Base-by-base conservation (phyloP, 2,888 invertebrate species). In the Yponomeuta cagnagella region DNA sequence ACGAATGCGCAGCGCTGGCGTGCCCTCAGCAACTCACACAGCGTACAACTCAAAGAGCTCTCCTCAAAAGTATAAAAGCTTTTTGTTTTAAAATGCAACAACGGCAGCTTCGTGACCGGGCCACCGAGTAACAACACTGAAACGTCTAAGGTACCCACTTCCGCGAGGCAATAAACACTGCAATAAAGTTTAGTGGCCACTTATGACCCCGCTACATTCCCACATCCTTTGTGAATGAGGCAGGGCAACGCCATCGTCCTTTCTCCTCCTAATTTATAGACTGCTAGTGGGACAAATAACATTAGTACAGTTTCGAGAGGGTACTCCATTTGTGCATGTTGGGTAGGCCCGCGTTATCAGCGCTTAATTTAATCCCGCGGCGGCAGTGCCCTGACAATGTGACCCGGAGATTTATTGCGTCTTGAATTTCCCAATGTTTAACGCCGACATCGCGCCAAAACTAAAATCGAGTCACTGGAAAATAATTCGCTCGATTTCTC, bases 171-270 rank as follows among this genome's bases (percentile, higher is more conserved):
- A 83, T 88, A 88, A 88, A 88, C 87, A 86, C 82, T 80, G 86
- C 83, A 85, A 87, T 88, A 87, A 87, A 87, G 81, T 87, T 88
- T 87, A 87, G 86, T 86, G 79, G 82, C 83, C 86, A 86, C 87
- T 88, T 85, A 86, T 83, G 84, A 82, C 80, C 77, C 75, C 76
- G 78, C 52, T 75, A 75, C 76, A 74, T 73, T 74, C 77, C 77
- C 76, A 43, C 67, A 30, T 68, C 71, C 68, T 52, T 48, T 37
- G 31, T 63, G 70, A 63, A 70, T 58, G 52, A 58, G 31, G 48
- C 52, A 58, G 52, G 52, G 52, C 52, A 58, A 58, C 52, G 52
- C 77, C 74, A 73, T 76, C 78, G 78, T 78, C 78, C 76, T 76
- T 76, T 77, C 78, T 79, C 80, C 72, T 74, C 75, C 65, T 76